phyloP scores from a whole-genome alignment of 1,140 invertebrate species.

The Anadara kagoshimensis region DNA sequence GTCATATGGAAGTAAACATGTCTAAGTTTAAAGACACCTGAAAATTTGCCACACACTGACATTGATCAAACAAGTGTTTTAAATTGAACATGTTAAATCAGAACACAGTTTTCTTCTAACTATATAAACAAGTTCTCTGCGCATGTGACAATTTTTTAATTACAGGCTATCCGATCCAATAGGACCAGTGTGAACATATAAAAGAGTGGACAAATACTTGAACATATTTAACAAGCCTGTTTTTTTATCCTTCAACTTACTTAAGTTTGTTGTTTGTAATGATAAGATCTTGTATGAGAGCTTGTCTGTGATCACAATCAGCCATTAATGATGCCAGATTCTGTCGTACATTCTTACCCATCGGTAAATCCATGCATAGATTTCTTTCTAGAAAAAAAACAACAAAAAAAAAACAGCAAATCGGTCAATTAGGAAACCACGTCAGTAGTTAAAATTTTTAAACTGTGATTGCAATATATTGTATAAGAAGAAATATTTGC shows the following conservation, averaged over 20 bases:
- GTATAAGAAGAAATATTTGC: no score
- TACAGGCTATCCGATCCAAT: neutral
- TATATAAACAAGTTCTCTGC: no score
- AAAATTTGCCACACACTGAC: no score
- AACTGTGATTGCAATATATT: no score
- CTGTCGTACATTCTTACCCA: constrained; percentile 44
- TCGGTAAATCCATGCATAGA: constrained; percentile 38
- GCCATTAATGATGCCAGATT: constrained; percentile 49
- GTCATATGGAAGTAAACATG: no score
- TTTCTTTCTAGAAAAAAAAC: constrained; percentile 27
- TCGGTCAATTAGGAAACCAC: neutral
- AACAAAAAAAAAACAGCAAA: neutral
- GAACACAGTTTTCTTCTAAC: no score
- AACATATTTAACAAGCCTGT: neutral
- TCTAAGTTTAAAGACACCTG: no score
- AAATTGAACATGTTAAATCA: no score
- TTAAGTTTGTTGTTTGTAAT: constrained; percentile 63
- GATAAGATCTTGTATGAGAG: constrained; percentile 66
- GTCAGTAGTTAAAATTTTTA: no score
- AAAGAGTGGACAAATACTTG: no score
- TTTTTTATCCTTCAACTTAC: constrained; percentile 37
- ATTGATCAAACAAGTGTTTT: no score
- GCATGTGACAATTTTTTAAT: no score
- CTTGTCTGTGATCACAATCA: constrained; percentile 64
- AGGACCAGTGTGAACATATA: neutral